phyloP scores from a whole-genome alignment of 2,888 invertebrate species.

The Polyommatus iphigenia region DNA sequence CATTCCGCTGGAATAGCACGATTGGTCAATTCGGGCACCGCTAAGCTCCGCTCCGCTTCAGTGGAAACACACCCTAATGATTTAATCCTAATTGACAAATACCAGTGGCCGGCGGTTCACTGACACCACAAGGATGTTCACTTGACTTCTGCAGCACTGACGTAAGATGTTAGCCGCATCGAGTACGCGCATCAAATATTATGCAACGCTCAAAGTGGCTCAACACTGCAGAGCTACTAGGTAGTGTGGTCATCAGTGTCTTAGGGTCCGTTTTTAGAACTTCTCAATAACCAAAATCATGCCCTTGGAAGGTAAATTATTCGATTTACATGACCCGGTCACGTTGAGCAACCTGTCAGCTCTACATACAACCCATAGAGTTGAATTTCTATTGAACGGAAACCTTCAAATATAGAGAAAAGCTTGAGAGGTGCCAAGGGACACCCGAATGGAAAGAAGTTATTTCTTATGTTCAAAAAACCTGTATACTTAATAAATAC shows the following conservation, averaged over 20 bases:
- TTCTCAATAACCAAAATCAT: neutral
- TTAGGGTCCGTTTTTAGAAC: neutral
- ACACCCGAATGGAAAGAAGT: too few relatives aligned
- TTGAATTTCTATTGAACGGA: neutral
- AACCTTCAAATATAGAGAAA: neutral
- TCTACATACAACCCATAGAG: neutral
- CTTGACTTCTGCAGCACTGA: conserved; percentile 23
- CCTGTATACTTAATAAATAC: too few relatives aligned
- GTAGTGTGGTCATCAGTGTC: neutral
- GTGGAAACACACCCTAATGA: too few relatives aligned
- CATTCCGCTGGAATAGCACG: too few relatives aligned
- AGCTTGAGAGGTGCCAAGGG: too few relatives aligned
- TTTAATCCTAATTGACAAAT: conserved; percentile 8
- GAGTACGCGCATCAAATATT: conserved; percentile 17
- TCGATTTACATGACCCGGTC: neutral
- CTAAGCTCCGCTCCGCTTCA: too few relatives aligned
- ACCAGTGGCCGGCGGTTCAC: conserved; percentile 9
- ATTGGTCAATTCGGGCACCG: too few relatives aligned
- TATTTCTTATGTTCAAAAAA: too few relatives aligned
- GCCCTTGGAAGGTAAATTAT: neutral
- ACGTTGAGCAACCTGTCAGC: neutral
- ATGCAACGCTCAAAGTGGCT: conserved; percentile 14
- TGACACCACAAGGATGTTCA: conserved; percentile 26
- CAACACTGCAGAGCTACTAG: neutral
- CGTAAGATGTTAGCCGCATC: conserved; percentile 8